phyloP scores from a whole-genome alignment of 2,113 vertebrate genomes.

The Hippolais icterina region DNA sequence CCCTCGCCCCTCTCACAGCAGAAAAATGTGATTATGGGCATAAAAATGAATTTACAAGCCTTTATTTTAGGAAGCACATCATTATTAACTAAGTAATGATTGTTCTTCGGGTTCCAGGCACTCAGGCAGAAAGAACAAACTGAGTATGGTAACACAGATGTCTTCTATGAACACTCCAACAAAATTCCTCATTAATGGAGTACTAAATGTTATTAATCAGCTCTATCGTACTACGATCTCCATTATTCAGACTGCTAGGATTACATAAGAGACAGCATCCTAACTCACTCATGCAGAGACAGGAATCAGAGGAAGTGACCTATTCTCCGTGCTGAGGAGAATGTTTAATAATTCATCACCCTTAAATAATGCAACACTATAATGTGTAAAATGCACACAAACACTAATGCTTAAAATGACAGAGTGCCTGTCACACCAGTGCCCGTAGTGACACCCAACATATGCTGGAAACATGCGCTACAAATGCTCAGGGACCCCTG shows the following conservation, averaged over 20 bases:
- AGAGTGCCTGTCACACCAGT: neutral
- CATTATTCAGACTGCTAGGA: conserved; percentile 22
- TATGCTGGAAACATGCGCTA: neutral
- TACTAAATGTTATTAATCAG: conserved; percentile 51
- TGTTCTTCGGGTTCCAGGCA: conserved; percentile 41
- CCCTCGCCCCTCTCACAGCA: neutral
- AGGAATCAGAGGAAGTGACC: conserved; percentile 10
- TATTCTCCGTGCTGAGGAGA: neutral
- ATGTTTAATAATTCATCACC: conserved; percentile 36
- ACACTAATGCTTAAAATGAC: conserved; percentile 59
- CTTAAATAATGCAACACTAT: conserved; percentile 48
- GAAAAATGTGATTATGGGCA: conserved; percentile 47
- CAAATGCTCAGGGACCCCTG: neutral
- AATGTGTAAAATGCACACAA: conserved; percentile 39
- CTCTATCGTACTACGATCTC: neutral
- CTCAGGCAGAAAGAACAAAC: conserved; percentile 56
- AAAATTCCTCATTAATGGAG: conserved; percentile 49
- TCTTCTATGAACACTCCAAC: neutral
- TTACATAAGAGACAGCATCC: conserved; percentile 18
- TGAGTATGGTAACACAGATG: neutral
- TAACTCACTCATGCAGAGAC: neutral
- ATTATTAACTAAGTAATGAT: conserved; percentile 68
- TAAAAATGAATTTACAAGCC: conserved; percentile 59
- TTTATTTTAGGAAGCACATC: conserved; percentile 57
- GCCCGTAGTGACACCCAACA: accelerated